Percentiles rank a stretch among this genome's conserved stretches.
phyloP scores from a whole-genome alignment of 2,113 vertebrate genomes.

The Hypomesus transpacificus region DNA sequence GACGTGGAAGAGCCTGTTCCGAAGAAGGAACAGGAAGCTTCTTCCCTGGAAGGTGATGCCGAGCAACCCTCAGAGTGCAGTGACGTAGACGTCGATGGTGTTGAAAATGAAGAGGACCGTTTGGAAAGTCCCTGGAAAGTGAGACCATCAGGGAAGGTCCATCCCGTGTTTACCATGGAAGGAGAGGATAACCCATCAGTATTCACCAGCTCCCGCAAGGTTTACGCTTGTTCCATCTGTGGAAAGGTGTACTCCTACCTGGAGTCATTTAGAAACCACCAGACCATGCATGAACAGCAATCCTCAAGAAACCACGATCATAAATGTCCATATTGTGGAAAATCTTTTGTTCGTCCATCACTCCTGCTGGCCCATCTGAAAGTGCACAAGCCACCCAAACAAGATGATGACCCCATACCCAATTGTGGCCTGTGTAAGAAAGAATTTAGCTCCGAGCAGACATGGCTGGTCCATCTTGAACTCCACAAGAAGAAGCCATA shows the following conservation, averaged over 20 bases:
- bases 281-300: constrained; percentile 20
- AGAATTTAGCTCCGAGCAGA: constrained; percentile 29
- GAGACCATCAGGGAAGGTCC: not conserved
- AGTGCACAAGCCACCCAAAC: constrained; percentile 26
- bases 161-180: not conserved
- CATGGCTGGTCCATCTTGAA: constrained; percentile 46
- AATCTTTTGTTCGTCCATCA: constrained; percentile 33
- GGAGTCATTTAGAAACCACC: constrained; percentile 61
- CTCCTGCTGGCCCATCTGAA: constrained; percentile 47
- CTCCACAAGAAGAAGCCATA: constrained; percentile 53
- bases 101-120: constrained; percentile 2
- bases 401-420: not conserved
- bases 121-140: constrained; percentile 13
- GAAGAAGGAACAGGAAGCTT: not conserved
- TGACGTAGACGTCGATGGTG: not conserved
- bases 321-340: constrained; percentile 53
- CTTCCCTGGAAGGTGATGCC: not conserved
- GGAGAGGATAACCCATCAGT: not conserved
- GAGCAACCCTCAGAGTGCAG: not conserved
- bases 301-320: not conserved
- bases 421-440: constrained; percentile 59
- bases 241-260: constrained; percentile 61
- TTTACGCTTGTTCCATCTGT: constrained; percentile 49
- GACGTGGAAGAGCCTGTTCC: not conserved
- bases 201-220: not conserved